Evolutionary conservation across 2,113 vertebrate genomes (phyloP).

Genomic region (Halichoerus grypus): DNA sequence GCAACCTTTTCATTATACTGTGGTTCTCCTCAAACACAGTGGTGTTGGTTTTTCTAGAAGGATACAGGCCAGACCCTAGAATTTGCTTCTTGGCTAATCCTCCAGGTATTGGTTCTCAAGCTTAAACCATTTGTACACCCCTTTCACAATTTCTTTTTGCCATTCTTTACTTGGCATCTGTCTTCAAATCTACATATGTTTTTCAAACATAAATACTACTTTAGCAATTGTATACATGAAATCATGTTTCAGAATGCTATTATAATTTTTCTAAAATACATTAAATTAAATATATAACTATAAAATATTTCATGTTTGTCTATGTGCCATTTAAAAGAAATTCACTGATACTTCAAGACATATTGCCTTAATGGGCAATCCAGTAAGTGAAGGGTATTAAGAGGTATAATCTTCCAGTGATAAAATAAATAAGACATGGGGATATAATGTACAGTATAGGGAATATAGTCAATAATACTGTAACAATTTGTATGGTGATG

Average conservation of each 20-base stretch:
- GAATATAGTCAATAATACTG: background rate
- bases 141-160: background rate
- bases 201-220: background rate
- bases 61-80: background rate
- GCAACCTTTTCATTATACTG: background rate
- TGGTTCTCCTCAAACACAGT: background rate
- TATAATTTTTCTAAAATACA: conserved; percentile 2
- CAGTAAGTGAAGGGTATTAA: background rate
- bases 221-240: conserved; percentile 1
- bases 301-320: background rate
- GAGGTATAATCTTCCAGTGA: background rate
- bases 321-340: background rate
- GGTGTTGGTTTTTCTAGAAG: background rate
- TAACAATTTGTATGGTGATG: background rate
- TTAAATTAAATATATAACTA: background rate
- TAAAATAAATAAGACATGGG: background rate
- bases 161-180: background rate
- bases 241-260: background rate
- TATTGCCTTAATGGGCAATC: background rate
- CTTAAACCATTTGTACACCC: background rate
- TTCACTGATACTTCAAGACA: background rate
- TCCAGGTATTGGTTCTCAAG: background rate
- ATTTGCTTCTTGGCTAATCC: background rate
- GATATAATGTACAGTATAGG: background rate
- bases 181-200: background rate